Conservation (phyloP, 2,888 invertebrate species). For the Aphidius colemani region DNA sequence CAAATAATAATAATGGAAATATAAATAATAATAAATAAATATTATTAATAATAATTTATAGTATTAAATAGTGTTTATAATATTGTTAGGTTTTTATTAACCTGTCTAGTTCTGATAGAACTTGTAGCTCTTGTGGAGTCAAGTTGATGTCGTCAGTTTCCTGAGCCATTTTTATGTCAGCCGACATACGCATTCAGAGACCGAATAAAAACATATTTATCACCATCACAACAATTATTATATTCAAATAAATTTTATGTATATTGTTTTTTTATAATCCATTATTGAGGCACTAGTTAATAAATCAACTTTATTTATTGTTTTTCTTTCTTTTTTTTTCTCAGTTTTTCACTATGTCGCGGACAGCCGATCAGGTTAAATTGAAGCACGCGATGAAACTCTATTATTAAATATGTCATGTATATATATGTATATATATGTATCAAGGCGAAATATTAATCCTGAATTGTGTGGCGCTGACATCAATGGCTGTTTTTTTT, state of each 20-base stretch:
- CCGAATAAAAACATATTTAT: conserved; percentile 38
- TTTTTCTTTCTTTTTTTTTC: not conserved
- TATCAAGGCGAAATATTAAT: no score
- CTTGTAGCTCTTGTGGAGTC: conserved; percentile 83
- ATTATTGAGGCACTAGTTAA: no score
- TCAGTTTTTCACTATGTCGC: conserved; percentile 12
- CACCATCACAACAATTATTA: not conserved
- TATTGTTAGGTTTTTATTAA: conserved; percentile 51
- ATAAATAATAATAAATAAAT: not conserved
- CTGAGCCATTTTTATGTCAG: conserved; percentile 57
- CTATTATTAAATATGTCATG: no score
- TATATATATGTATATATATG: no score
- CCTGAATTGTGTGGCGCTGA: no score
- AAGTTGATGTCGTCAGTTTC: conserved; percentile 73
- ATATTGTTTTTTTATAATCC: no score
- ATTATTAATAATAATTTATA: not conserved
- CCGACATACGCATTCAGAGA: conserved; percentile 33
- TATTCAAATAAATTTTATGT: not conserved
- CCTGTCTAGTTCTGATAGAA: conserved; percentile 88
- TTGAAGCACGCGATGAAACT: conserved; percentile 13
- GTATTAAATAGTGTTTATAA: not conserved
- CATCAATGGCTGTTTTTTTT: no score
- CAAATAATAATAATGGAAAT: conserved; percentile 7
- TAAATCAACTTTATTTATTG: no score
- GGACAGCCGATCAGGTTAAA: conserved; percentile 14